phyloP scores from a whole-genome alignment of 2,888 invertebrate genomes.

The Heliconius aoede region DNA sequence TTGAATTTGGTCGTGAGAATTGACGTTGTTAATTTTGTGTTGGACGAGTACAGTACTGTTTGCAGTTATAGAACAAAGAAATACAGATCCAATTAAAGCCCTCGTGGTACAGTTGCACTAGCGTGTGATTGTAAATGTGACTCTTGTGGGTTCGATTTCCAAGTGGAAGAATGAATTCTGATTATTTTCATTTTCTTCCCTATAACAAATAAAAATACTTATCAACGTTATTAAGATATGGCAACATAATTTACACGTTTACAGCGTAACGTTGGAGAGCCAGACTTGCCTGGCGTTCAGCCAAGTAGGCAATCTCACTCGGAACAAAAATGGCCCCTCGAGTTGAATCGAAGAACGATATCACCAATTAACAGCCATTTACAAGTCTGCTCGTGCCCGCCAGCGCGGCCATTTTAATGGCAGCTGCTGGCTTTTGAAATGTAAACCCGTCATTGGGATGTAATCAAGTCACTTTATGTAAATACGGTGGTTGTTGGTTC shows the following conservation, averaged over 20 bases:
- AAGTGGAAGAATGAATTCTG: no score
- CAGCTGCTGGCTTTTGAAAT: background rate
- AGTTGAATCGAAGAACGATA: conserved; percentile 36
- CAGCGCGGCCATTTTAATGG: conserved; percentile 2
- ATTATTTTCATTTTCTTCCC: no score
- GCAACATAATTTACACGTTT: background rate
- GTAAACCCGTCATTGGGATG: background rate
- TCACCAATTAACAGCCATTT: conserved; percentile 36
- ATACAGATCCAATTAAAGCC: background rate
- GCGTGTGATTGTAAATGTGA: no score
- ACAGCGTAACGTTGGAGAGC: background rate
- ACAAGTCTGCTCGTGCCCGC: conserved; percentile 14
- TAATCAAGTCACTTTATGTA: background rate
- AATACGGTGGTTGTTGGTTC: background rate
- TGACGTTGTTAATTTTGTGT: no score
- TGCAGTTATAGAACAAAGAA: background rate
- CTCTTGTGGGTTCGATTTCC: no score
- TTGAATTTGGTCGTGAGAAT: background rate
- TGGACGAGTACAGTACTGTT: background rate
- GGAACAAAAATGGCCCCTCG: conserved; percentile 24
- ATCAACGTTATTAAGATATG: background rate
- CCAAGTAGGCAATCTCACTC: conserved; percentile 31
- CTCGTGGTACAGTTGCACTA: no score
- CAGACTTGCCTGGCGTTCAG: conserved; percentile 25
- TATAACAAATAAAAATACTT: no score